These are phyloP conservation scores for Aethes cnicana DNA, from an alignment of 2,888 invertebrate genomes.

Conservation along the genomic window DNA sequence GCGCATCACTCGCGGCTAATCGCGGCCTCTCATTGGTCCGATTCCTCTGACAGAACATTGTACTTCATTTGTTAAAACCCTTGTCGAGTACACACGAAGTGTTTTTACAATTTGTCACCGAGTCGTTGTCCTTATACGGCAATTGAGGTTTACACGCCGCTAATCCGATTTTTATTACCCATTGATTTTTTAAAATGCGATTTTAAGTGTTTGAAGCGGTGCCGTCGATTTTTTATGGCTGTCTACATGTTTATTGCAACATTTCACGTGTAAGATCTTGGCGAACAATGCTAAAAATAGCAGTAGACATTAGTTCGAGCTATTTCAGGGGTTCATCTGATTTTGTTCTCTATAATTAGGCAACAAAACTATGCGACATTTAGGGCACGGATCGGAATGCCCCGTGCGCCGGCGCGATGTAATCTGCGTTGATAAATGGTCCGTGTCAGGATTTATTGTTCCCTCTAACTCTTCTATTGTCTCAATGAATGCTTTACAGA, in stretches of 20 bases:
- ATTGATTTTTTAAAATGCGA: slow-evolving; percentile 10
- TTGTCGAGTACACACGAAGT: slow-evolving; percentile 24
- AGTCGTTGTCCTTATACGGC: slow-evolving; percentile 3
- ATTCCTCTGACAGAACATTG: slow-evolving; percentile 45
- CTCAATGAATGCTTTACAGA: slow-evolving; percentile 80
- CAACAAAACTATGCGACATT: slow-evolving; percentile 29
- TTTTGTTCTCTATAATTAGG: slow-evolving; percentile 22
- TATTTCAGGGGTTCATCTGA: background rate
- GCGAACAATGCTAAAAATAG: background rate
- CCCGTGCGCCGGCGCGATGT: slow-evolving; percentile 64
- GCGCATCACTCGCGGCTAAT: slow-evolving; percentile 34
- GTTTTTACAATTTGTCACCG: slow-evolving; percentile 10
- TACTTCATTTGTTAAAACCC: slow-evolving; percentile 39
- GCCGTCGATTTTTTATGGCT: background rate
- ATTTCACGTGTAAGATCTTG: background rate
- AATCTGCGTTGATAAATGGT: slow-evolving; percentile 78
- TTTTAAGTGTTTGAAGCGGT: slow-evolving; percentile 10
- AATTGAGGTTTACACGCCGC: slow-evolving; percentile 1
- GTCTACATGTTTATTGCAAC: background rate
- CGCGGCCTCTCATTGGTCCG: slow-evolving; percentile 52
- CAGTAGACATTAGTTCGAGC: background rate
- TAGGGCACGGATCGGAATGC: slow-evolving; percentile 47
- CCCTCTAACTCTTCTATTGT: slow-evolving; percentile 74
- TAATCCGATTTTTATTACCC: slow-evolving; percentile 15
- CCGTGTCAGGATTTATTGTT: slow-evolving; percentile 76